Base-by-base conservation (phyloP, 2,888 invertebrate genomes). In the Thecophora atra region DNA sequence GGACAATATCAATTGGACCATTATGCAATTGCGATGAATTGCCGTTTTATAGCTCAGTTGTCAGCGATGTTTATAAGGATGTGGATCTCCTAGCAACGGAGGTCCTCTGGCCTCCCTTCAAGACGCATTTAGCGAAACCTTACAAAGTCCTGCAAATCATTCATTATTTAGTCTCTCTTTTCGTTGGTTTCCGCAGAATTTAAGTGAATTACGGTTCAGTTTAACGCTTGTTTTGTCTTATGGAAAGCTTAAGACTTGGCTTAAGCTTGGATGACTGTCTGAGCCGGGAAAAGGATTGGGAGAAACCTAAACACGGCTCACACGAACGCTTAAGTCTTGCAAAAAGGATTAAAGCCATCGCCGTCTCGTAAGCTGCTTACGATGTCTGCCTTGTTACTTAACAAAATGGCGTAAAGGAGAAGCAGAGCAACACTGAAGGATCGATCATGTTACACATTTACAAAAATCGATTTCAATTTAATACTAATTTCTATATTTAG, bases 1-100 rank as follows among this genome's bases (percentile, higher is more conserved):
- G 75, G 75, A 76, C 76, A 75, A 77, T 78, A 76, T 76, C 75
- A 76, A 77, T 75, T 76, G 73, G 73, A 17, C 56, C 44, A 77
- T 78, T 78, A 78, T 77, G 78, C 77, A 77, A 78, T 77, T 78
- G 73, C 74, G 76, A 74, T 77, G 77, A 70, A 70, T 70, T 70
- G 70, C 58, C 37, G 56, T 24, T 37, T 19, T 19, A 42, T 21
- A 56, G 42, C 63, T 63, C 21, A 42, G 37, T 37, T 63, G 56
- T n/a, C n/a, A n/a, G n/a, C 21, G 21, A 17, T 47, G 17, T 47
- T 47, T 47, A 11, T n/a, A 47, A 47, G 47, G 47, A 47, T 11
- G 8, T 44, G 44, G 44, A 11, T 7, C 44, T 44, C 44, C 13
- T 11, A 44, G 13, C 13, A 44, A 44, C 8, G 8, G 44, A 5